Base-by-base conservation (phyloP, 2,888 invertebrate genomes). In the Agriopis aurantiaria region DNA sequence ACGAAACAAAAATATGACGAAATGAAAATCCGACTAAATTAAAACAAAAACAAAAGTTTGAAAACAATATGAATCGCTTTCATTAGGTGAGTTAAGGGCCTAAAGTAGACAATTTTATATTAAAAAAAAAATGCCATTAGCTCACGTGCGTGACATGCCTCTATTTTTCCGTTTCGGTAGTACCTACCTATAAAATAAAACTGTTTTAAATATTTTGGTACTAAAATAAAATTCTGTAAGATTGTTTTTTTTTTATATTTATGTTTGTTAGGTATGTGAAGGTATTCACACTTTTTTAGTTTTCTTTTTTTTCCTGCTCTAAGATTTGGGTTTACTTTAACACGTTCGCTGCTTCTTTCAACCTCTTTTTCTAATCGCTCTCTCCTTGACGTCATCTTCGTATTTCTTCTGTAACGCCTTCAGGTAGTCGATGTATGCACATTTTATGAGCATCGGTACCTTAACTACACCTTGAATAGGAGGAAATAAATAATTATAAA, bases 361-460 rank as follows among this genome's bases (percentile, higher is more conserved):
- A 9, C 82, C 83, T 68, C 74, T 85, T 75, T 81, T 91, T 72
- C 71, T 88, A 33, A 91, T 84, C 76, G 87, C 86, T 41, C 84
- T 85, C 69, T 92, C 91, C 48, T 74, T 78, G 0, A 76, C 80
- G 0, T 83, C 78, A 1, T 88, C 83, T 9, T 82, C 82, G 14
- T 85, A 80, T 75, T 87, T 90, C 77, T 80, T 85, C 63, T 90
- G 86, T 45, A 92, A 72, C 0, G 88, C 89, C 14, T 89, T 85
- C 1, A 90, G 73, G 65, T 93, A 93, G 71, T 92, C 91, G 12
- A 92, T 58, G 76, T 93, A 94, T 0, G 91, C 88, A 73, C 93
- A 94, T 76, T 93, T 93, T 48, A 92, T 63, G n/a, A 92, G 51
- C 6, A 90, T 52, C 0, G 93, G 93, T 0, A 94, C 78, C 79